Percentiles rank a stretch among this genome's conserved stretches.
Conservation (phyloP, 1,140 invertebrate genomes). For the Argopecten irradians region DNA sequence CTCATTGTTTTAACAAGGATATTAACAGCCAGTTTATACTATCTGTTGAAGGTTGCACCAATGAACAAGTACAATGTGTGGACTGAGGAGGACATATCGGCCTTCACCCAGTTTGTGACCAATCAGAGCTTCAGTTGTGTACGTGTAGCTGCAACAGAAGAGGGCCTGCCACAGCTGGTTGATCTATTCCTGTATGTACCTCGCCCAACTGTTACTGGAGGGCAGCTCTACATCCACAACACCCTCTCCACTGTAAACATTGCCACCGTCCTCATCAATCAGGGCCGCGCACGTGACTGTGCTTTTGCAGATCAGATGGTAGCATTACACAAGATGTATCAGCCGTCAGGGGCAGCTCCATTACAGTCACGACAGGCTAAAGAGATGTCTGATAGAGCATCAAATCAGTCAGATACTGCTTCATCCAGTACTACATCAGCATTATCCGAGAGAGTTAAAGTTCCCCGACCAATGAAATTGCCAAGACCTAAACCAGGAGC, state of each 20-base stretch:
- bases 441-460: not conserved
- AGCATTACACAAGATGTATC: not conserved
- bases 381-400: not conserved
- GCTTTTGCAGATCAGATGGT: not conserved
- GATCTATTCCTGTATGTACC: slow-evolving; percentile 44
- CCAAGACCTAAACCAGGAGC: not conserved
- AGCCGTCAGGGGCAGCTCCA: not conserved
- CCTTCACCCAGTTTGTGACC: slow-evolving; percentile 41
- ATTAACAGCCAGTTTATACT: no score
- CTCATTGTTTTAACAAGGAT: no score
- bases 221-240: not conserved
- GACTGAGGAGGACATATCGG: slow-evolving; percentile 53
- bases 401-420: not conserved
- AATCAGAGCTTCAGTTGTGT: slow-evolving; percentile 47
- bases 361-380: not conserved
- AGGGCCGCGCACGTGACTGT: slow-evolving; percentile 26
- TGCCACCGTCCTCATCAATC: slow-evolving; percentile 25
- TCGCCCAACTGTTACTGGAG: not conserved
- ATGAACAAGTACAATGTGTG: slow-evolving; percentile 53
- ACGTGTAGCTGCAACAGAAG: slow-evolving; percentile 3
- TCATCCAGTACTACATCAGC: not conserved
- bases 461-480: not conserved
- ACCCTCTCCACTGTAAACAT: not conserved
- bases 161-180: slow-evolving; percentile 41
- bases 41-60: slow-evolving; percentile 51